Evolutionary conservation across 1,140 invertebrate genomes (phyloP).

Genomic region (Zelostemma sp.): DNA sequence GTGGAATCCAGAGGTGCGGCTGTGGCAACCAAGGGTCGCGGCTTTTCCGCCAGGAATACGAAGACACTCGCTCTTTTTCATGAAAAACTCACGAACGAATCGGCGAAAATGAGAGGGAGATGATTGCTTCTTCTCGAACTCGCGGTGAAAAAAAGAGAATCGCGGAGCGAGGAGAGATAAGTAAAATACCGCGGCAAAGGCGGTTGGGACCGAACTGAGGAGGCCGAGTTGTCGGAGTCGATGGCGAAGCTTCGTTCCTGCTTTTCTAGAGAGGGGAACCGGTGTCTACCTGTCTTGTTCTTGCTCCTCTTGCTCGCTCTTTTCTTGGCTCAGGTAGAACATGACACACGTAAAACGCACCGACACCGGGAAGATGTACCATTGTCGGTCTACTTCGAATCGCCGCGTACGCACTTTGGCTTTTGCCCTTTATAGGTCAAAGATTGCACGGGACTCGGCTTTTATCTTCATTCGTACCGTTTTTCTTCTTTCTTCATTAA

Average conservation of each 20-base stretch:
- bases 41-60: conserved; percentile 19
- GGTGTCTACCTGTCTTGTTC: conserved; percentile 31
- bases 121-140: no score
- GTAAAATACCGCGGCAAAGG: conserved; percentile 32
- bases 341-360: conserved; percentile 8
- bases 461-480: no score
- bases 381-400: background rate
- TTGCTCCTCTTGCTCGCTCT: conserved; percentile 28
- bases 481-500: no score
- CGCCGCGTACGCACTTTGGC: no score
- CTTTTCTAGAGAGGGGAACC: conserved; percentile 41
- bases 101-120: no score
- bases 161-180: background rate
- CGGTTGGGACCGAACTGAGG: conserved; percentile 57
- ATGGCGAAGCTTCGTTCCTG: conserved; percentile 37
- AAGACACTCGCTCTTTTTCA: no score
- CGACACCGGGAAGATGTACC: background rate
- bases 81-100: no score
- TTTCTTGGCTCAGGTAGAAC: conserved; percentile 44
- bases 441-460: conserved; percentile 41
- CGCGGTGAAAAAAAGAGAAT: conserved; percentile 8
- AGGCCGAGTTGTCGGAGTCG: conserved; percentile 26
- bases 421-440: conserved; percentile 57
- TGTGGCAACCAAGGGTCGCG: conserved; percentile 35
- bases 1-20: conserved; percentile 56